These are phyloP conservation scores for Egretta garzetta DNA, from an alignment of 2,113 vertebrate species.

Conservation along the genomic window DNA sequence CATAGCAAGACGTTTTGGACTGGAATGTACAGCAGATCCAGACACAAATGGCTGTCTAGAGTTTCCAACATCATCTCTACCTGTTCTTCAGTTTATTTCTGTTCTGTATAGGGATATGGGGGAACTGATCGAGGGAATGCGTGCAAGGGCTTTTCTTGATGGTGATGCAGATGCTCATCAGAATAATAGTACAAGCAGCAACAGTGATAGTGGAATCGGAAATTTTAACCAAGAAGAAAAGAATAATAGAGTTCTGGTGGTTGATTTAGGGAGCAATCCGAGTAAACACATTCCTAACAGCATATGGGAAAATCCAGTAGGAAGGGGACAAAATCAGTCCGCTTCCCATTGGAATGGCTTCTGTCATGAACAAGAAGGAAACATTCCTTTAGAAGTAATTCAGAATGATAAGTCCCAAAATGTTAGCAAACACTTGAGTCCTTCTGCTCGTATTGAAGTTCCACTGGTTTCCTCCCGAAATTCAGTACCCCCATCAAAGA, in stretches of 20 bases:
- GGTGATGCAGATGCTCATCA: constrained; percentile 90
- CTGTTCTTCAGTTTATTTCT: constrained; percentile 94
- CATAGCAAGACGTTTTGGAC: constrained; percentile 88
- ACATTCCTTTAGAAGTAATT: constrained; percentile 71
- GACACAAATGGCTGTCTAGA: constrained; percentile 94
- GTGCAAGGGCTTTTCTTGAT: constrained; percentile 91
- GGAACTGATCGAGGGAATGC: constrained; percentile 91
- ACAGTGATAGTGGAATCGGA: constrained; percentile 96
- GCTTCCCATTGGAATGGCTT: constrained; percentile 83
- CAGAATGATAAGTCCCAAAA: constrained; percentile 83
- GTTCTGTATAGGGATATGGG: constrained; percentile 97
- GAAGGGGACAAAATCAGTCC: constrained; percentile 78
- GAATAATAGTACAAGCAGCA: constrained; percentile 95
- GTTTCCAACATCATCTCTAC: constrained; percentile 92
- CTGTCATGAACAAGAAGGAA: constrained; percentile 79
- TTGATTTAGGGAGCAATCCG: constrained; percentile 87
- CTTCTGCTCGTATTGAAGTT: constrained; percentile 79
- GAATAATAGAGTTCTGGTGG: constrained; percentile 87
- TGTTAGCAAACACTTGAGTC: constrained; percentile 71
- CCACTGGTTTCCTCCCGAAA: constrained; percentile 77
- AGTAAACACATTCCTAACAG: constrained; percentile 78
- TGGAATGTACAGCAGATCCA: constrained; percentile 93
- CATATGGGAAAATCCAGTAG: constrained; percentile 81
- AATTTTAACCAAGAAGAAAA: constrained; percentile 95
- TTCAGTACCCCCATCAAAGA: constrained; percentile 79